These are phyloP conservation scores for Epirrhoe alternata DNA, from an alignment of 2,888 invertebrate species.

Conservation along the genomic window DNA sequence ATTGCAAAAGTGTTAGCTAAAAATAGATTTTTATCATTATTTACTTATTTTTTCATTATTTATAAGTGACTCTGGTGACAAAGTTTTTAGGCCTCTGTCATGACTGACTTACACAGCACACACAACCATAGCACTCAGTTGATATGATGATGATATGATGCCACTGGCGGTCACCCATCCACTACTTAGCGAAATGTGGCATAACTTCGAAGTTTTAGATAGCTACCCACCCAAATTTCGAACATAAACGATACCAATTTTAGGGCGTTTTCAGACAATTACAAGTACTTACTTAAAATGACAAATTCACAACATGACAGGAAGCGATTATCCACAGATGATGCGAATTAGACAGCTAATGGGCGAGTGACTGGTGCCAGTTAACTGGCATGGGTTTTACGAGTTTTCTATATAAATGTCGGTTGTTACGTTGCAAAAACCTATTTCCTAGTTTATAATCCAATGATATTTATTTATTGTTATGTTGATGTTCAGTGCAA, in stretches of 20 bases:
- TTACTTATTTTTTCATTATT: too few relatives aligned
- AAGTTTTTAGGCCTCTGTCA: too few relatives aligned
- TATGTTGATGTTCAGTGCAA: background rate
- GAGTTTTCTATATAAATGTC: slow-evolving; percentile 4
- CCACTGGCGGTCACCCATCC: too few relatives aligned
- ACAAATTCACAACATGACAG: slow-evolving; percentile 18
- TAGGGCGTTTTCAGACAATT: slow-evolving; percentile 18
- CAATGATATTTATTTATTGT: background rate
- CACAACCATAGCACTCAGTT: too few relatives aligned
- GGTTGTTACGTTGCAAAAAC: background rate
- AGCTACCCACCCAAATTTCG: background rate
- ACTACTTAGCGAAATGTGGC: too few relatives aligned
- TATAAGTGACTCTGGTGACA: too few relatives aligned
- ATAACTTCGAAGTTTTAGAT: background rate
- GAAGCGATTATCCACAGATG: slow-evolving; percentile 21
- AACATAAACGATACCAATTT: slow-evolving; percentile 5
- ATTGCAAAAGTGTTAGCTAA: background rate
- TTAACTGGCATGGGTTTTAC: slow-evolving; percentile 8
- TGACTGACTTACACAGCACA: too few relatives aligned
- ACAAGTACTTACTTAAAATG: background rate
- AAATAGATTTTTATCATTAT: too few relatives aligned
- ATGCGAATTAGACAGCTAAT: slow-evolving; percentile 17
- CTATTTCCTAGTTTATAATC: slow-evolving; percentile 9
- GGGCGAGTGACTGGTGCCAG: slow-evolving; percentile 16
- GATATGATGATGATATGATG: too few relatives aligned